phyloP scores from a whole-genome alignment of 2,797 vertebrate species.

The Cryptoprocta ferox region DNA sequence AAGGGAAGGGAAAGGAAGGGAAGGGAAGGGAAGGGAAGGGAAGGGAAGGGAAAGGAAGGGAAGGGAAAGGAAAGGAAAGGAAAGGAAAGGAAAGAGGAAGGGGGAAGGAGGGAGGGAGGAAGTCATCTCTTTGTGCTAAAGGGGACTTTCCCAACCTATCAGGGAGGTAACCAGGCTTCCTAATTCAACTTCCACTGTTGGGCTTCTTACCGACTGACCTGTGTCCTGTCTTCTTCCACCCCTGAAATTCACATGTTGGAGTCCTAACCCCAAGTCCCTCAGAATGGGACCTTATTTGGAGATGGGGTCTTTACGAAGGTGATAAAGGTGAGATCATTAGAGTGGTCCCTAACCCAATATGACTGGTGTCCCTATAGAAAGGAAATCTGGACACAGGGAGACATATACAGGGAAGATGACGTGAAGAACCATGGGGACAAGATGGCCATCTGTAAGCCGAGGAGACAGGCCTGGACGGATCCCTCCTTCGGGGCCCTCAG shows the following conservation, averaged over 20 bases:
- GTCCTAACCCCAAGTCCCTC: background rate
- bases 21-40: accelerated
- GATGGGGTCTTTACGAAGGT: background rate
- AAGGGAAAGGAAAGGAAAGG: accelerated
- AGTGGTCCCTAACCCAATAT: background rate
- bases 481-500: background rate
- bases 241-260: background rate
- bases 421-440: background rate
- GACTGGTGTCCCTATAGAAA: background rate
- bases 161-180: background rate
- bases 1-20: accelerated
- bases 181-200: background rate
- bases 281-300: background rate
- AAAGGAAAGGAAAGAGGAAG: background rate
- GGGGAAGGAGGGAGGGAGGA: background rate
- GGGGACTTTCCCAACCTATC: background rate
- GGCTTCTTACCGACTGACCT: background rate
- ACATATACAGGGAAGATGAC: accelerated
- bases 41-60: background rate
- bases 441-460: background rate
- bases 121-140: background rate
- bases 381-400: background rate
- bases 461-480: background rate
- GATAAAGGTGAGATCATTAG: background rate
- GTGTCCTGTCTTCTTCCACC: background rate